phyloP scores from a whole-genome alignment of 2,888 invertebrate genomes.

The Dryococelus australis region DNA sequence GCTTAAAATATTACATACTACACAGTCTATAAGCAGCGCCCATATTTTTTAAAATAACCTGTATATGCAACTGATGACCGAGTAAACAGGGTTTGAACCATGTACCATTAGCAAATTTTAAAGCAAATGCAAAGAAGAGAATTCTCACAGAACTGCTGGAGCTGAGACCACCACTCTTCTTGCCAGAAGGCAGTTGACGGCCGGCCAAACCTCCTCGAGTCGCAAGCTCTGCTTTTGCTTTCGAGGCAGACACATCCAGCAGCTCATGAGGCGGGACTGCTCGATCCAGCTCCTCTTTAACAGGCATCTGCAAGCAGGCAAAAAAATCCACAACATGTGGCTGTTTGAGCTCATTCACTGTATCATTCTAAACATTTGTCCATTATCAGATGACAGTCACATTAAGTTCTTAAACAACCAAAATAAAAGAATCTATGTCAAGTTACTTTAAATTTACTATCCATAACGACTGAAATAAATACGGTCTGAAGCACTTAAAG shows the following conservation, averaged over 20 bases:
- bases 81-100: too few species aligned
- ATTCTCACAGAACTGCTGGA: slow-evolving; percentile 70
- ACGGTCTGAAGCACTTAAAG: too few species aligned
- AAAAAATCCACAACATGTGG: neutral
- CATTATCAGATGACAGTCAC: neutral
- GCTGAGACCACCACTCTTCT: slow-evolving; percentile 58
- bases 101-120: too few species aligned
- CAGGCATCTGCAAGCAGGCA: slow-evolving; percentile 51
- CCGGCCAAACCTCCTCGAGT: slow-evolving; percentile 74
- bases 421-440: too few species aligned
- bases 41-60: too few species aligned
- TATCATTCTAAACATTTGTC: neutral
- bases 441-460: too few species aligned
- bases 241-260: slow-evolving; percentile 85
- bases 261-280: slow-evolving; percentile 88
- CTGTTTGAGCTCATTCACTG: too few species aligned
- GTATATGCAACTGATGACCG: too few species aligned
- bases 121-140: neutral
- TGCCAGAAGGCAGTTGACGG: slow-evolving; percentile 67
- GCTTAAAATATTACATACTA: too few species aligned
- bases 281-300: slow-evolving; percentile 77
- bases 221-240: slow-evolving; percentile 86
- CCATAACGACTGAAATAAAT: too few species aligned
- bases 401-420: too few species aligned
- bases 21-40: too few species aligned